Conservation (phyloP, 2,888 invertebrate species). For the Drosophila lacicola region DNA sequence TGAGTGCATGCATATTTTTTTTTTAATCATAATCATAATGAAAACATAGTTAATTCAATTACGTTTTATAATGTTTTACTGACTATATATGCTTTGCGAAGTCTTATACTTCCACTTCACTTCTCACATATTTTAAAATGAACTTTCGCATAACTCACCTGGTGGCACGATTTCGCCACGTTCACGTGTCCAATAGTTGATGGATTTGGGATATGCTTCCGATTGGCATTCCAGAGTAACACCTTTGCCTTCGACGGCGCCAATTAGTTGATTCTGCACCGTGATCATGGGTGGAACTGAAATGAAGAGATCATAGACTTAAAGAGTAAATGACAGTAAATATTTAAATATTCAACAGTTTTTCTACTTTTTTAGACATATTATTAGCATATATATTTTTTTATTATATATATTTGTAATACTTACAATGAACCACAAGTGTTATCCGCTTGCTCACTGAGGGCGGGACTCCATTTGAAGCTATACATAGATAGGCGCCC, state of each 20-base stretch:
- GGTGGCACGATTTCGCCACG: slow-evolving; percentile 91
- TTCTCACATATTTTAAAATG: not conserved
- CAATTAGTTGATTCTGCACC: slow-evolving; percentile 93
- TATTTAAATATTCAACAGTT: too few species aligned
- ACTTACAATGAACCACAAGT: slow-evolving; percentile 93
- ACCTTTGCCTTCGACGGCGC: slow-evolving; percentile 90
- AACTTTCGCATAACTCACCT: slow-evolving; percentile 86
- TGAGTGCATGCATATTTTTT: too few species aligned
- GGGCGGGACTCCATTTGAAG: slow-evolving; percentile 93
- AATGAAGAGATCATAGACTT: not conserved
- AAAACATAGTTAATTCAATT: too few species aligned
- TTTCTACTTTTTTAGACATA: too few species aligned
- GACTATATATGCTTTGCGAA: too few species aligned
- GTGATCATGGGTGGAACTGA: slow-evolving; percentile 94
- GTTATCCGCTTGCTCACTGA: slow-evolving; percentile 95
- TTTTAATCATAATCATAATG: too few species aligned
- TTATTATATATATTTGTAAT: not conserved
- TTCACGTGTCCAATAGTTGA: slow-evolving; percentile 93
- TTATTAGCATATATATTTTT: too few species aligned
- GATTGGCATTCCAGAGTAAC: slow-evolving; percentile 92
- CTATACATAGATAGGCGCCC: slow-evolving; percentile 93
- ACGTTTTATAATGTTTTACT: too few species aligned
- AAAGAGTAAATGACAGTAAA: too few species aligned
- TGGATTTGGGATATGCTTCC: slow-evolving; percentile 93
- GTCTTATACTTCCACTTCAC: too few species aligned